Percentiles rank a stretch among this genome's conserved stretches.
Conservation (phyloP, 2,888 invertebrate species). For the Choreutis nemorana region DNA sequence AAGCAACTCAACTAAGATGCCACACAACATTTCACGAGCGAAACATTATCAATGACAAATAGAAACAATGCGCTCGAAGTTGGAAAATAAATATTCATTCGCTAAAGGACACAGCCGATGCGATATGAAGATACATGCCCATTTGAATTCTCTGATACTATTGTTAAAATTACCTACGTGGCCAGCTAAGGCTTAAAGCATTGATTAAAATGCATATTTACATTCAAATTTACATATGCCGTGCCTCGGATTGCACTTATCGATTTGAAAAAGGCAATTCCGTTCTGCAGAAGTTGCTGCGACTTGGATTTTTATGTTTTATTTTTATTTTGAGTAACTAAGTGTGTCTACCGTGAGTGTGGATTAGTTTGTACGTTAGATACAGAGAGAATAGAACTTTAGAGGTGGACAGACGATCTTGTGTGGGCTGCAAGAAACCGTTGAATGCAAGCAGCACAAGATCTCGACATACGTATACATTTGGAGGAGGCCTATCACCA, state of each 20-base stretch:
- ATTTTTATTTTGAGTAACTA: too few relatives aligned
- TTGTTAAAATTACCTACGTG: slow-evolving; percentile 37
- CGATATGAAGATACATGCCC: slow-evolving; percentile 36
- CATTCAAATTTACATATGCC: slow-evolving; percentile 56
- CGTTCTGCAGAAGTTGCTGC: too few relatives aligned
- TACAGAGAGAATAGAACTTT: too few relatives aligned
- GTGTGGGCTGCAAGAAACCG: too few relatives aligned
- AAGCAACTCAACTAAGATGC: too few relatives aligned
- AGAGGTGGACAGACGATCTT: too few relatives aligned
- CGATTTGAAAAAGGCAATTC: slow-evolving; percentile 34
- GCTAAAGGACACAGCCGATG: slow-evolving; percentile 26
- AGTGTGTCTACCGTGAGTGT: too few relatives aligned
- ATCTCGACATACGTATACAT: too few relatives aligned
- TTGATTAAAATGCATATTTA: slow-evolving; percentile 59
- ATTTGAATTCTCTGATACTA: slow-evolving; percentile 58
- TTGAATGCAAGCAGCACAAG: too few relatives aligned
- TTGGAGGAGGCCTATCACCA: too few relatives aligned
- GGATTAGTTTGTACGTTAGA: too few relatives aligned
- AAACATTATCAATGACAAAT: slow-evolving; percentile 12
- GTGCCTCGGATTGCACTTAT: slow-evolving; percentile 53
- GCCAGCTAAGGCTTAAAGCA: slow-evolving; percentile 32
- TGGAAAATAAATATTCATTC: slow-evolving; percentile 63
- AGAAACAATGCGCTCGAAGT: slow-evolving; percentile 18
- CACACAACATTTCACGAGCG: slow-evolving; percentile 8
- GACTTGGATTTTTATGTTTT: too few relatives aligned